Base-by-base conservation (phyloP, 2,888 invertebrate species). In the Amblyjoppa fuscipennis region DNA sequence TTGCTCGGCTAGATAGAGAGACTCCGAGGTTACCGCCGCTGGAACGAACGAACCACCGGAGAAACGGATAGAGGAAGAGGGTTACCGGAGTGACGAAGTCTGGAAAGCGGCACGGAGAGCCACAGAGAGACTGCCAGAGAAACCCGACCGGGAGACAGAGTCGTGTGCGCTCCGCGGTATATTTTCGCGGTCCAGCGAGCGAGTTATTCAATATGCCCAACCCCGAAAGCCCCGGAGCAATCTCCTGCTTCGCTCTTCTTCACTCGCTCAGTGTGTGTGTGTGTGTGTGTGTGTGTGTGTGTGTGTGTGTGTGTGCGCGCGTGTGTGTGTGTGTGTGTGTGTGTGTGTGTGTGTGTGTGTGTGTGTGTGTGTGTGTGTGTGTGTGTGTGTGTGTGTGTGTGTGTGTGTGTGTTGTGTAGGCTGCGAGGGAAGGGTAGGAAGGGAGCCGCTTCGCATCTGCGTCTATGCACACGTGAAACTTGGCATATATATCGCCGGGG, bases 111-210 rank as follows among this genome's bases (percentile, higher is more conserved):
- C 66, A 49, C 51, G 49, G 31, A 41, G 34, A 41, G 34, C 61
- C 34, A 53, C 41, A 11, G 56, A 73, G 83, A 78, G 83, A 79
- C 31, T 77, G 69, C 66, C 78, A 79, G 76, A 73, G 73, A 84
- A 64, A 82, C 73, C 86, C 82, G 82, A 64, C 86, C 82, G 82
- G 41, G 53, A 66, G 69, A 59, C 31, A 25, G 34, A 53, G 69
- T 59, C 68, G 79, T 56, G 71, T 61, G 79, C 68, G 78, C 68
- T 78, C 89, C 93, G 92, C 91, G 92, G 93, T 94, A 94, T 93
- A 94, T 94, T 94, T 94, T 94, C 94, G 94, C 94, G 93, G 94
- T 94, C 94, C 94, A 93, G 93, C 94, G 94, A 94, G 92, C 94
- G 93, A 93, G 94, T 94, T 94, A 94, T 94, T 94, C 93, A 94